Evolutionary conservation across 2,888 invertebrate species (phyloP).

Genomic region (Drosophila peninsularis): DNA sequence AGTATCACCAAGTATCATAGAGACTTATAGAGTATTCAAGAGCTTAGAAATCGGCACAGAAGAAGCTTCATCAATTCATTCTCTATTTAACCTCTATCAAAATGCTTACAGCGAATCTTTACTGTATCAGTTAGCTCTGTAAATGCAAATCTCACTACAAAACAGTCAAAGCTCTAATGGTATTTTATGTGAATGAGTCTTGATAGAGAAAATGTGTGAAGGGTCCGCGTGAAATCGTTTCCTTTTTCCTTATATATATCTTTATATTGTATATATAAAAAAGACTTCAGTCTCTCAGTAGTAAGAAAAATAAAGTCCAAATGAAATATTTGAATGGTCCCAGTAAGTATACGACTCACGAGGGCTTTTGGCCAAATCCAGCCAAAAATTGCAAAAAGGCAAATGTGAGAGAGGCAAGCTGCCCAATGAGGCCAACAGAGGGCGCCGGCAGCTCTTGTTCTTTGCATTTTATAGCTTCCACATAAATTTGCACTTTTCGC

Average conservation of each 20-base stretch:
- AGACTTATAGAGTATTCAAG: neutral
- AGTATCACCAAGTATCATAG: neutral
- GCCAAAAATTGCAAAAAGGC: neutral
- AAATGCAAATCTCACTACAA: neutral
- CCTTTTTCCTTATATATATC: neutral
- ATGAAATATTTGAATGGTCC: slow-evolving; percentile 2
- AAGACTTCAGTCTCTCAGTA: neutral
- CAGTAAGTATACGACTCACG: slow-evolving; percentile 2
- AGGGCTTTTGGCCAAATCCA: slow-evolving; percentile 2
- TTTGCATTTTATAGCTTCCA: neutral
- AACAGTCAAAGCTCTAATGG: neutral
- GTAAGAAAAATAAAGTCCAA: neutral
- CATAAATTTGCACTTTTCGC: slow-evolving; percentile 1
- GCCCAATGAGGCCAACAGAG: slow-evolving; percentile 3
- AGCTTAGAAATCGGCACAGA: neutral
- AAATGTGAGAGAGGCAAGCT: neutral
- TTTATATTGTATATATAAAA: neutral
- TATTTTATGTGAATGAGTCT: neutral
- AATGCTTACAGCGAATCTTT: neutral
- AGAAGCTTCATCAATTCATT: neutral
- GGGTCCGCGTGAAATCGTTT: neutral
- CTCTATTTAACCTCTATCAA: neutral
- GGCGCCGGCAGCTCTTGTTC: slow-evolving; percentile 1
- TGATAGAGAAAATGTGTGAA: neutral
- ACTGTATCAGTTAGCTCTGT: neutral